Conservation (phyloP, 92 coral and sea anemone species). For the Phenganax subtilis region DNA sequence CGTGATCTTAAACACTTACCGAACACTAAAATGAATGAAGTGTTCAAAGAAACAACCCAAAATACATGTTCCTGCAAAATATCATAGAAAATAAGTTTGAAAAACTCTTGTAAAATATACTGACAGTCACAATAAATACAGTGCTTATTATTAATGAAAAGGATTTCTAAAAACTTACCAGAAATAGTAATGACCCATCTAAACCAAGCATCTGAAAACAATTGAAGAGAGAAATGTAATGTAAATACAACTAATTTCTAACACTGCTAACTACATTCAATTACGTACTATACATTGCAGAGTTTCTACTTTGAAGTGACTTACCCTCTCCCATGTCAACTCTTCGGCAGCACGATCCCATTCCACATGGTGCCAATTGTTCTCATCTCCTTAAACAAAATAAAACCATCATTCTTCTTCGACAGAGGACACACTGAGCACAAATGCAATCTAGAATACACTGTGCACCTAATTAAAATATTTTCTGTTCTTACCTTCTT, state of each 20-base stretch:
- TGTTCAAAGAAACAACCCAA: conserved; percentile 97
- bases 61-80: conserved; percentile 82
- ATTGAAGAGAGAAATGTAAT: neutral
- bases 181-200: conserved; percentile 92
- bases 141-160: neutral
- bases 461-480: neutral
- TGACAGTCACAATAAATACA: neutral
- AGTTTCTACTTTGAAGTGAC: conserved; percentile 3
- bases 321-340: conserved; percentile 95
- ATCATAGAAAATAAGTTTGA: neutral
- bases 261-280: too few species aligned
- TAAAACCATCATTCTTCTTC: neutral
- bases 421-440: too few species aligned
- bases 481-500: conserved; percentile 63
- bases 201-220: conserved; percentile 85
- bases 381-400: conserved; percentile 57
- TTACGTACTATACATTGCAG: too few species aligned
- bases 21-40: conserved; percentile 94
- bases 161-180: conserved; percentile 54
- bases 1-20: conserved; percentile 53
- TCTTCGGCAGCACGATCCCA: conserved; percentile 99
- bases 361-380: conserved; percentile 95
- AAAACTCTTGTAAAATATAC: neutral
- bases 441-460: neutral
- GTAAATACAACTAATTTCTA: too few species aligned